These are phyloP conservation scores for Mesochorus sp. DNA, from an alignment of 2,888 invertebrate species.

Conservation along the genomic window DNA sequence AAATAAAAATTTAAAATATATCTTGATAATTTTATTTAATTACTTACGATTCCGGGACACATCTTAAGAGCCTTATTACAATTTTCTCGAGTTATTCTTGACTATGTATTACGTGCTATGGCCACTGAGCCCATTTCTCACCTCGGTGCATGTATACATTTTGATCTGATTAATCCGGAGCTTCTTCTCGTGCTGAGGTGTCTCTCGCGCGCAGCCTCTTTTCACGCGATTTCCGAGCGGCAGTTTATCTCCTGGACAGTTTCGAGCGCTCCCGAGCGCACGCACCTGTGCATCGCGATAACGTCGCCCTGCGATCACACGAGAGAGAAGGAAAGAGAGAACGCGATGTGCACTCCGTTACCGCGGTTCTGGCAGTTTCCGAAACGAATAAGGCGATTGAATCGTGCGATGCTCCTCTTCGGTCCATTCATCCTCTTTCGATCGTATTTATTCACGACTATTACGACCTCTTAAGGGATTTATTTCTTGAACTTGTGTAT, in stretches of 20 bases:
- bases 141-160: not conserved
- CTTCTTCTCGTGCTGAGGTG: conserved; percentile 12
- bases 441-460: conserved; percentile 19
- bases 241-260: conserved; percentile 57
- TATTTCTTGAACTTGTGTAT: no score
- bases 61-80: not conserved
- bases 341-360: conserved; percentile 17
- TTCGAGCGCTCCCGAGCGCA: conserved; percentile 13
- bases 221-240: conserved; percentile 21
- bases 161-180: conserved; percentile 28
- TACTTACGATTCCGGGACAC: no score
- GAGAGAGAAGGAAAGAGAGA: conserved; percentile 13
- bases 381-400: conserved; percentile 68
- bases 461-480: conserved; percentile 36
- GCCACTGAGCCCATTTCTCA: conserved; percentile 4
- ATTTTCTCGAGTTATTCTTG: not conserved
- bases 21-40: no score
- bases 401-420: conserved; percentile 58
- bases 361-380: conserved; percentile 24
- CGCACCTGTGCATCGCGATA: conserved; percentile 62
- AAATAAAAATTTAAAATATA: no score
- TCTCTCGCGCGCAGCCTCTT: conserved; percentile 37
- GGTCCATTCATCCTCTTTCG: conserved; percentile 53
- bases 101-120: not conserved
- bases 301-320: conserved; percentile 39